A percentile compares a stretch with the other conserved stretches of the same genome.
Conservation (phyloP, 2,888 invertebrate genomes). For the Lissocephala sabroskyi region DNA sequence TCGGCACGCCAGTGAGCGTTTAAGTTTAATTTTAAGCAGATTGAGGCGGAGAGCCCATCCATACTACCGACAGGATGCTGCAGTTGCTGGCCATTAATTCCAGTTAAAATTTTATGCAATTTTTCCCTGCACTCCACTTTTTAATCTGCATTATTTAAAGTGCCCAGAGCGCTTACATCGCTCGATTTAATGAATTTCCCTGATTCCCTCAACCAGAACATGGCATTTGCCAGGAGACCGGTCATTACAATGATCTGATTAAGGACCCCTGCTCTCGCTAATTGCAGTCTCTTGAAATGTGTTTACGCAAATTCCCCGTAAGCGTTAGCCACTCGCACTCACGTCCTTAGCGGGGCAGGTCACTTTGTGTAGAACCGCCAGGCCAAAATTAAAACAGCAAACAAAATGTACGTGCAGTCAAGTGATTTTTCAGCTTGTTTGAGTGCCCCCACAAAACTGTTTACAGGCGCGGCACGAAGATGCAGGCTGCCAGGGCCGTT, state of each 20-base stretch:
- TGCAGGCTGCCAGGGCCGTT: background rate
- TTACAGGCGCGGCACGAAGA: background rate
- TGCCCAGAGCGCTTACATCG: background rate
- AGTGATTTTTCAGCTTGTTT: slow-evolving; percentile 8
- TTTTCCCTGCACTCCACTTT: too few species aligned
- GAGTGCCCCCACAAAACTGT: slow-evolving; percentile 1
- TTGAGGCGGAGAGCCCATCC: too few species aligned
- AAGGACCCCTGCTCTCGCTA: slow-evolving; percentile 13
- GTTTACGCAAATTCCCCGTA: slow-evolving; percentile 19
- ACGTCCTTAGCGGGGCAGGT: too few species aligned
- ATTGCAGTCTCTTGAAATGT: slow-evolving; percentile 21
- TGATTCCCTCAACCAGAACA: background rate
- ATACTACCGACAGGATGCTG: slow-evolving; percentile 4
- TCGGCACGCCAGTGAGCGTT: too few species aligned
- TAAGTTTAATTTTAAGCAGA: too few species aligned
- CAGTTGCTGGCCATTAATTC: slow-evolving; percentile 1
- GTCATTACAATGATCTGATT: background rate
- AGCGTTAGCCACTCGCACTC: background rate
- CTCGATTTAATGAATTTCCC: background rate
- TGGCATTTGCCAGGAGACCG: too few species aligned
- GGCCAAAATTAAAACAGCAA: slow-evolving; percentile 6
- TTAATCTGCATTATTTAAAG: too few species aligned
- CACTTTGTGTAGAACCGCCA: too few species aligned
- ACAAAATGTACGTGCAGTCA: slow-evolving; percentile 15
- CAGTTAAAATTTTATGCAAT: too few species aligned